These are phyloP conservation scores for Clistopyga incitator DNA, from an alignment of 2,888 invertebrate genomes.

Conservation along the genomic window DNA sequence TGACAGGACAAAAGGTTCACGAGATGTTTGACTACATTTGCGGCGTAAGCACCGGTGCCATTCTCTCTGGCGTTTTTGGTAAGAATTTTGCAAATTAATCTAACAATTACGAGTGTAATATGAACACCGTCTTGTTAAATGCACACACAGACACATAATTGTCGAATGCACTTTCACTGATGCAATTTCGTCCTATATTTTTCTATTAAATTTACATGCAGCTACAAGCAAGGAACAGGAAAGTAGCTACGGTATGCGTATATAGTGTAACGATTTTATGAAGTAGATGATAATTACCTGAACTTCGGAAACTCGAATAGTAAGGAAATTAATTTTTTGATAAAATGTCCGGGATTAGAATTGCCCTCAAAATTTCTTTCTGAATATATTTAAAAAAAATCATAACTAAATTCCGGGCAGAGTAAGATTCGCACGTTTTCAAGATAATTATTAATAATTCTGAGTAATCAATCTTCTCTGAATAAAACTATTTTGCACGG, in stretches of 20 bases:
- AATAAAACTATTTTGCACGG: no score
- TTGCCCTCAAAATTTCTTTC: no score
- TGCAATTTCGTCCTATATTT: constrained; percentile 36
- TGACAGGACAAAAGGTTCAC: constrained; percentile 88
- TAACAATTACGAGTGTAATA: neutral
- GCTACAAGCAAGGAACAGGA: constrained; percentile 71
- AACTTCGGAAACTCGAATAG: neutral
- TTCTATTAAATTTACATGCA: constrained; percentile 69
- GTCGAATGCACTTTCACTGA: constrained; percentile 3
- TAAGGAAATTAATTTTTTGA: no score
- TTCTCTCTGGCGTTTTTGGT: constrained; percentile 91
- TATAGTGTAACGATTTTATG: neutral
- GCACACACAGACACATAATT: neutral
- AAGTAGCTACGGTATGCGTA: constrained; percentile 56
- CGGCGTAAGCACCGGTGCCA: constrained; percentile 94
- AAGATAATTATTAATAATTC: no score
- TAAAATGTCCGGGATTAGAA: no score
- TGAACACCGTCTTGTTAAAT: neutral
- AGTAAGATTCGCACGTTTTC: no score
- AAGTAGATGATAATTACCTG: neutral
- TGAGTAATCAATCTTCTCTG: no score
- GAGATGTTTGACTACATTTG: constrained; percentile 95
- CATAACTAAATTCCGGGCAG: no score
- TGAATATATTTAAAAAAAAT: no score
- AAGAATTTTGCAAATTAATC: constrained; percentile 39